Evolutionary conservation across 1,140 invertebrate genomes (phyloP).

Genomic region (Littorina saxatilis): DNA sequence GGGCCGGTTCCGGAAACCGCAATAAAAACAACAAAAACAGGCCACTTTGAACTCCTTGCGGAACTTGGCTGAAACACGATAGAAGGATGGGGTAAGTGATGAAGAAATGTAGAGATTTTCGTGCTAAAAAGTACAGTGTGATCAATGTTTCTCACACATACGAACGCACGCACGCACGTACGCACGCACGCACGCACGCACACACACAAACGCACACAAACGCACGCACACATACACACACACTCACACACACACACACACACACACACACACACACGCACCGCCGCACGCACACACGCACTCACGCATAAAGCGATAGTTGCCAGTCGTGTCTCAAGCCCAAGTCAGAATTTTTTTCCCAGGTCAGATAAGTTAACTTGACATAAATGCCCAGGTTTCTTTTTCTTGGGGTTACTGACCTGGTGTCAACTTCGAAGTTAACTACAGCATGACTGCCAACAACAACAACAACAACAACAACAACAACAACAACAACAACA

Average conservation of each 20-base stretch:
- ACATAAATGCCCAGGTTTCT: no score
- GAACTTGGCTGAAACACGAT: slow-evolving; percentile 57
- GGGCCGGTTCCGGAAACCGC: slow-evolving; percentile 39
- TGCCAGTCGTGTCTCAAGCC: no score
- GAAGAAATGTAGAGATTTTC: neutral
- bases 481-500: neutral
- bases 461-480: no score
- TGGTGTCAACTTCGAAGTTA: no score
- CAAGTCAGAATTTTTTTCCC: no score
- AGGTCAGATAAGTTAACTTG: no score
- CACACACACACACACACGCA: slow-evolving; percentile 1
- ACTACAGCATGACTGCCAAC: no score
- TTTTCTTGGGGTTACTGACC: no score
- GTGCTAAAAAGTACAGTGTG: neutral
- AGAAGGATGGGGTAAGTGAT: neutral
- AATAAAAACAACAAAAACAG: slow-evolving; percentile 55
- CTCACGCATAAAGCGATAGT: no score
- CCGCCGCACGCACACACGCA: no score
- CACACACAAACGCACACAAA: neutral
- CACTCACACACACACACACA: neutral
- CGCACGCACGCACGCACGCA: neutral
- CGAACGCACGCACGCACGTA: neutral
- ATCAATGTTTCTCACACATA: no score
- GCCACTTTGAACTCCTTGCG: slow-evolving; percentile 62
- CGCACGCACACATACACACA: neutral